Evolutionary conservation across 2,113 vertebrate species (phyloP), one percentile per base, ranked within the genome.

Genomic region (Nipponia nippon): DNA sequence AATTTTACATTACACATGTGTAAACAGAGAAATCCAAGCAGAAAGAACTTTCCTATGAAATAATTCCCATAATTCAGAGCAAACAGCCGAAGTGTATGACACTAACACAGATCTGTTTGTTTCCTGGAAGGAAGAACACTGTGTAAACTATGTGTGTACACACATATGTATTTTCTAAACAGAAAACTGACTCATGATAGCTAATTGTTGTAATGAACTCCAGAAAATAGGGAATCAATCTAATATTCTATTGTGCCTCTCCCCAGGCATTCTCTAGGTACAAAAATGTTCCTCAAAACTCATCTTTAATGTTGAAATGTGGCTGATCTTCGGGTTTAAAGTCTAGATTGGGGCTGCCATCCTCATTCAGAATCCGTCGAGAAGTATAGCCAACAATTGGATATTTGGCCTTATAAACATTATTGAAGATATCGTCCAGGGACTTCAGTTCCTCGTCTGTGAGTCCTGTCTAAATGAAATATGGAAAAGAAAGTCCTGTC

Each of bases 271-370:
- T 91, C 46, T 66, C 47, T 47, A 46, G 16, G 34, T 58, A 59
- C 50, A 79, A 91, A 92, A 38, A 32, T 5, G 21, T 59, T 90
- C 32, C 22, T 99, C 96, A 99, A 97, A 99, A 99, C 83, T 99
- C 99, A 47, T 99, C 99, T 97, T 98, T 99, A 90, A 99, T 98
- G 52, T 97, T 98, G 90, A 99, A 99, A 58, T 99, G 98, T 46
- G 99, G 99, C 95, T 99, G 99, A 94, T 99, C 99, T 95, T 99
- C 99, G 2, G 99, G 99, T 97, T 98, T 99, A 85, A 99, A 99
- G 97, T 98, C 96, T 80, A 98, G 70, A 92, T 99, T 99, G 92
- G 99, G 99, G 93, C 99, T 99, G 66, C 99, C 99, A 4, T 99
- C 99, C 52, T 98, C 95, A 5, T 98, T 99, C 91, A 99, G 98